Percentiles rank a stretch among this genome's conserved stretches.
Evolutionary conservation across 2,888 invertebrate genomes (phyloP).

Genomic region (Callyntrura sp.): DNA sequence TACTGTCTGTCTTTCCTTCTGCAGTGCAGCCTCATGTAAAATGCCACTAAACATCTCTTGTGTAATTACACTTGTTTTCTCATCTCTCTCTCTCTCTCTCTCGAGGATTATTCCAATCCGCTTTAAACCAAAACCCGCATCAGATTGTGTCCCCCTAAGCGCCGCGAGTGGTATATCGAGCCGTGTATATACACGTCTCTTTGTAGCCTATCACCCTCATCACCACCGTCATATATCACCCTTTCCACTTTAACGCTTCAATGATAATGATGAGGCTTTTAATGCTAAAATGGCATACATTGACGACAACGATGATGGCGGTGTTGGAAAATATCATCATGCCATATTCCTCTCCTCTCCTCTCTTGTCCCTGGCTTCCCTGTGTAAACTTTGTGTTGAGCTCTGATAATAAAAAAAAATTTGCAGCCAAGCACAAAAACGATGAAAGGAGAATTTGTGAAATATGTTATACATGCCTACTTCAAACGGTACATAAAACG

Average conservation of each 20-base stretch:
- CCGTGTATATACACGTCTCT: no score
- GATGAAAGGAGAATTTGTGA: background rate
- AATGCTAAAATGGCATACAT: background rate
- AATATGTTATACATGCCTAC: no score
- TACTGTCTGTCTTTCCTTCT: no score
- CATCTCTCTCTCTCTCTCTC: background rate
- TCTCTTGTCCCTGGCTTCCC: no score
- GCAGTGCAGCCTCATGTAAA: no score
- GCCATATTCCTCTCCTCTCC: background rate
- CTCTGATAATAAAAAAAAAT: conserved; percentile 25
- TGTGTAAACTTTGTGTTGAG: conserved; percentile 39
- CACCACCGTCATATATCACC: background rate
- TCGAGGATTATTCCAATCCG: background rate
- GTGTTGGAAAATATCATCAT: conserved; percentile 17
- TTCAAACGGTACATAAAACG: no score
- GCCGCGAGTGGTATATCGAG: no score
- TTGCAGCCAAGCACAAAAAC: background rate
- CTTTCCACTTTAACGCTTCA: conserved; percentile 6
- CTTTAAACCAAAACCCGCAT: background rate
- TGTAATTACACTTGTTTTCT: no score
- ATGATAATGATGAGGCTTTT: conserved; percentile 1
- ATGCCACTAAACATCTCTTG: background rate
- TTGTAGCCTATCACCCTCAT: no score
- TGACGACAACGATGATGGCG: background rate
- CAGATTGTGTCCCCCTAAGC: background rate